phyloP scores from a whole-genome alignment of 2,113 vertebrate species.

The Eleginops maclovinus region DNA sequence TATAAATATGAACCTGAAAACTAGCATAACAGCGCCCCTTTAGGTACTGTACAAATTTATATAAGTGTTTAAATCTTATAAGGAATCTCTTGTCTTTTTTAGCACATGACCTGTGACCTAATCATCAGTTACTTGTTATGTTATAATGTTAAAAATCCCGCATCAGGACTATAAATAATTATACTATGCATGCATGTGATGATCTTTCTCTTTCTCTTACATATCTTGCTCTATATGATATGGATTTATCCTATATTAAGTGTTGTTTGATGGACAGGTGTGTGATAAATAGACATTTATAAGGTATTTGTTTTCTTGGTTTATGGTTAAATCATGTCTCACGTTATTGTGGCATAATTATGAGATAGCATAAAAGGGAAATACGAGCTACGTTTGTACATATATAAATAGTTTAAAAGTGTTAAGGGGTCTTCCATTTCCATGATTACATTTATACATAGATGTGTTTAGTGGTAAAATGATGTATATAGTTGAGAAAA shows the following conservation, averaged over 20 bases:
- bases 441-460: conserved; percentile 22
- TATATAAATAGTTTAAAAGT: conserved; percentile 63
- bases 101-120: not conserved
- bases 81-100: conserved; percentile 15
- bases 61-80: conserved; percentile 24
- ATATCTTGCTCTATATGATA: conserved; percentile 62
- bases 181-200: conserved; percentile 74
- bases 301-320: conserved; percentile 45
- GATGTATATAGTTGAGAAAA: conserved; percentile 29
- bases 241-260: conserved; percentile 58
- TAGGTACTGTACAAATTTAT: conserved; percentile 18
- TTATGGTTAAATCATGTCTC: conserved; percentile 32
- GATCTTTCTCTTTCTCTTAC: conserved; percentile 56
- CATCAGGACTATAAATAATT: conserved; percentile 53
- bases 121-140: conserved; percentile 22
- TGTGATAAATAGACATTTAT: conserved; percentile 46
- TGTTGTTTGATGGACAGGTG: conserved; percentile 53
- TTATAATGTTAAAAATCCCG: conserved; percentile 25
- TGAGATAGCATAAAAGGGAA: conserved; percentile 35
- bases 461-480: conserved; percentile 15
- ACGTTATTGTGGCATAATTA: conserved; percentile 22
- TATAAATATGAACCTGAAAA: too few species aligned
- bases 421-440: conserved; percentile 68
- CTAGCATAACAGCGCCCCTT: too few species aligned
- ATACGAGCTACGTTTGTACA: conserved; percentile 61